Percentiles rank a stretch among this genome's conserved stretches.
Conservation (phyloP, 2,797 vertebrate genomes). For the Pipistrellus pipistrellus region DNA sequence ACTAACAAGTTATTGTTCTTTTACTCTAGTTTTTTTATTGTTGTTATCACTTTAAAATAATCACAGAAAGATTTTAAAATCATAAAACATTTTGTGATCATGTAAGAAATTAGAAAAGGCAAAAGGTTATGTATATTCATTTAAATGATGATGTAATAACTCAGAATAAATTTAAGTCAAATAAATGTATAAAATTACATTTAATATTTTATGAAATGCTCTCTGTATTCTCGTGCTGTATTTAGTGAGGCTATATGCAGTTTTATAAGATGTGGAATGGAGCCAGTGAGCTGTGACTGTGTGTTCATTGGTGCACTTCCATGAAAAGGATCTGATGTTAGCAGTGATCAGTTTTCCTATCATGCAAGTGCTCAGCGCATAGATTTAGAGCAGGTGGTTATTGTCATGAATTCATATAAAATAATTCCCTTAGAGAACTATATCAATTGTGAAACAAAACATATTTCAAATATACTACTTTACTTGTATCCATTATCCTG, state of each 20-base stretch:
- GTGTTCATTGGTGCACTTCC: not conserved
- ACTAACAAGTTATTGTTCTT: not conserved
- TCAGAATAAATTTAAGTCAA: not conserved
- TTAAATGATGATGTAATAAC: not conserved
- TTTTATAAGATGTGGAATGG: accelerated
- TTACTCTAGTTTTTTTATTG: not conserved
- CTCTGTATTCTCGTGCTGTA: not conserved
- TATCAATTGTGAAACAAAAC: not conserved
- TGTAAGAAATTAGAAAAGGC: constrained; percentile 21
- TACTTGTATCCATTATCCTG: not conserved
- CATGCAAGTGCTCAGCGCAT: not conserved
- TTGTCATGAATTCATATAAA: not conserved
- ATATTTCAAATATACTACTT: not conserved
- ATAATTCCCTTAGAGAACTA: not conserved
- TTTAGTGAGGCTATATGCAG: not conserved
- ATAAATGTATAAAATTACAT: not conserved
- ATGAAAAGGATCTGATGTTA: not conserved
- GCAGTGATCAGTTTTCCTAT: not conserved
- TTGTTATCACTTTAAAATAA: not conserved
- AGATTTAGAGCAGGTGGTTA: not conserved
- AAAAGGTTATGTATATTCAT: not conserved
- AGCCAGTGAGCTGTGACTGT: accelerated
- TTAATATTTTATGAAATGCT: not conserved
- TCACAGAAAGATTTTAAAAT: not conserved
- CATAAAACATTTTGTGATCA: not conserved